Evolutionary conservation across 2,113 vertebrate genomes (phyloP).

Genomic region (Alectura lathami): DNA sequence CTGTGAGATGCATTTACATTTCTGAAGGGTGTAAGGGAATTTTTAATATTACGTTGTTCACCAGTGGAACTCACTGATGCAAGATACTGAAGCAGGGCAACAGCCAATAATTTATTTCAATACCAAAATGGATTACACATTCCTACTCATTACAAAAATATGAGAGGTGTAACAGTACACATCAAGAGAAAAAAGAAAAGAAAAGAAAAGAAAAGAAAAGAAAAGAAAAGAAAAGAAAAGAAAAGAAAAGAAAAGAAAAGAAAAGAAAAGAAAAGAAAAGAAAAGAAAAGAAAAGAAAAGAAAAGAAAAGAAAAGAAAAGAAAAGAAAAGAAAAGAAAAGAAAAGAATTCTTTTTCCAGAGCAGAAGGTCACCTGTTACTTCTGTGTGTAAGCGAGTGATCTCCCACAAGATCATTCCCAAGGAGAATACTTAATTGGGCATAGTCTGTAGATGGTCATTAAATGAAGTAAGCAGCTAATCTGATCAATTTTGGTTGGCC

Average conservation of each 20-base stretch:
- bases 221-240: too few species aligned
- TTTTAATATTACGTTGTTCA: rapidly evolving
- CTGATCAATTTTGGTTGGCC: neutral
- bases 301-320: neutral
- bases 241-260: too few species aligned
- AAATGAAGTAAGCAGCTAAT: neutral
- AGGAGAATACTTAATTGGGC: neutral
- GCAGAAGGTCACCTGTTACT: neutral
- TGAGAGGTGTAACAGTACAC: neutral
- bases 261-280: too few species aligned
- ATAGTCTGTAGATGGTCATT: neutral
- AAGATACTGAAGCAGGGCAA: neutral
- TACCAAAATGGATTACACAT: rapidly evolving
- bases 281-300: too few species aligned
- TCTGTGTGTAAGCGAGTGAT: rapidly evolving
- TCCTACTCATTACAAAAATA: neutral
- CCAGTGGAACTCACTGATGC: neutral
- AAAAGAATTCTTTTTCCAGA: neutral
- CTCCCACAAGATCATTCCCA: neutral
- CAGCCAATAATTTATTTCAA: neutral
- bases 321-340: neutral
- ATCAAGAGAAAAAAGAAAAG: too few species aligned
- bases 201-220: neutral
- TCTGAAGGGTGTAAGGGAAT: neutral
- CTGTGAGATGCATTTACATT: rapidly evolving